These are phyloP conservation scores for Chironomus riparius DNA, from an alignment of 2,888 invertebrate species.

Conservation along the genomic window DNA sequence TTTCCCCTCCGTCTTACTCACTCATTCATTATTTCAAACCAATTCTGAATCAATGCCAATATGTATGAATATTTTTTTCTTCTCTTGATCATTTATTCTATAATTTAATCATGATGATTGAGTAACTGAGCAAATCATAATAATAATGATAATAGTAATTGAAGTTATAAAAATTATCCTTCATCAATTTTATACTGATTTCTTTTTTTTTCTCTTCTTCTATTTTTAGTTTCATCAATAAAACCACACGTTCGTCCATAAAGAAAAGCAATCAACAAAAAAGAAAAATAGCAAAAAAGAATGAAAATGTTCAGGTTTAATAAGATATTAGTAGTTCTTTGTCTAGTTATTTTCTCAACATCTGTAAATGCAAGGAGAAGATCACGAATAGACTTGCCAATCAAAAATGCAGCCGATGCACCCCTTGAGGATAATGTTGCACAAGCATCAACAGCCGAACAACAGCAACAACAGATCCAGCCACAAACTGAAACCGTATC, in stretches of 20 bases:
- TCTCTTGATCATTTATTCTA: not conserved
- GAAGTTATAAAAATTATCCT: not conserved
- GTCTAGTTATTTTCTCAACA: not conserved
- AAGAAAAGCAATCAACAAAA: not conserved
- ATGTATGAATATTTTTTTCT: not conserved
- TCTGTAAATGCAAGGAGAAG: conserved; percentile 31
- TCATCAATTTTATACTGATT: too few relatives aligned
- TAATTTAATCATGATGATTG: not conserved
- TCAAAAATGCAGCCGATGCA: conserved; percentile 33
- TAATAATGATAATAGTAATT: not conserved
- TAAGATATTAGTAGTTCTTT: not conserved
- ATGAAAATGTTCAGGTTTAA: not conserved
- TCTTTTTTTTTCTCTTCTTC: not conserved
- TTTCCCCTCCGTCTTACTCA: not conserved
- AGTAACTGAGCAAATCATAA: not conserved
- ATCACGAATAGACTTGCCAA: conserved; percentile 37
- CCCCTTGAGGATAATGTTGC: conserved; percentile 33
- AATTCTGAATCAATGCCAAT: not conserved
- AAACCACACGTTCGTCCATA: not conserved
- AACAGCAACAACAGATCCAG: conserved; percentile 39
- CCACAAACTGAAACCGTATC: conserved; percentile 39
- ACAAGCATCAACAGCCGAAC: conserved; percentile 30
- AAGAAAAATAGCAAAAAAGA: not conserved
- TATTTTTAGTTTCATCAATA: not conserved
- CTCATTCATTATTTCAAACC: not conserved